These are phyloP conservation scores for Saguinus midas DNA, from an alignment of 2,113 vertebrate species.

Conservation along the genomic window DNA sequence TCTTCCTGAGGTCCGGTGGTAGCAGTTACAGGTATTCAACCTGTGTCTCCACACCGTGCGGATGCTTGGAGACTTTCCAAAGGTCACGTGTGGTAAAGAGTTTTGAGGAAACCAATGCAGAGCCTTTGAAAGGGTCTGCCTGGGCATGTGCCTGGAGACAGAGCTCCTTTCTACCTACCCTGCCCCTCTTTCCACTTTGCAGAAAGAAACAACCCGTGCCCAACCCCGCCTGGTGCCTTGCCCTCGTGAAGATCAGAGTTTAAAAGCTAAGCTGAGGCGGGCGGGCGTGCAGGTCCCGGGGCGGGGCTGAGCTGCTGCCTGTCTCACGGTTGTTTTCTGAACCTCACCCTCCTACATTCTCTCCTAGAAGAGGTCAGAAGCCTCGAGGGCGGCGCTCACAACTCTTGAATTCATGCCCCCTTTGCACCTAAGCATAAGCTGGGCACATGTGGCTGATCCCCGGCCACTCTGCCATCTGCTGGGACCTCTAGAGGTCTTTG, in stretches of 20 bases:
- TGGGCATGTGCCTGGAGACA: background rate
- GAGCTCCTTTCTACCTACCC: too few species aligned
- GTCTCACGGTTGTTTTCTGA: too few species aligned
- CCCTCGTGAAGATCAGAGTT: background rate
- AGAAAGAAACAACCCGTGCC: background rate
- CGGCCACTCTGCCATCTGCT: background rate
- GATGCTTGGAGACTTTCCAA: background rate
- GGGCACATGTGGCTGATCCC: too few species aligned
- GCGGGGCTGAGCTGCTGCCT: background rate
- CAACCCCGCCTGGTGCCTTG: background rate
- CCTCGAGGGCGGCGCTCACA: background rate
- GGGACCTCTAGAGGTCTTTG: background rate
- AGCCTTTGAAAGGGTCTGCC: accelerated
- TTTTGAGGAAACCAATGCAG: too few species aligned
- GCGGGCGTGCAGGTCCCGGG: accelerated
- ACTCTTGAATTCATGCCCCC: accelerated
- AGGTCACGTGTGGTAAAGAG: accelerated
- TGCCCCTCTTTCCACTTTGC: background rate
- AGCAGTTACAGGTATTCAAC: too few species aligned
- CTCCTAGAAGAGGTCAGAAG: background rate
- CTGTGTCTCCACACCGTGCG: background rate
- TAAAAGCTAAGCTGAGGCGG: too few species aligned
- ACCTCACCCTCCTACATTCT: background rate
- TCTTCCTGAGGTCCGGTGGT: accelerated
- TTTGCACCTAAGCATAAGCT: accelerated